Percentiles rank a stretch among this genome's conserved stretches.
Evolutionary conservation across 1,140 invertebrate species (phyloP).

Genomic region (Colletes latitarsis): DNA sequence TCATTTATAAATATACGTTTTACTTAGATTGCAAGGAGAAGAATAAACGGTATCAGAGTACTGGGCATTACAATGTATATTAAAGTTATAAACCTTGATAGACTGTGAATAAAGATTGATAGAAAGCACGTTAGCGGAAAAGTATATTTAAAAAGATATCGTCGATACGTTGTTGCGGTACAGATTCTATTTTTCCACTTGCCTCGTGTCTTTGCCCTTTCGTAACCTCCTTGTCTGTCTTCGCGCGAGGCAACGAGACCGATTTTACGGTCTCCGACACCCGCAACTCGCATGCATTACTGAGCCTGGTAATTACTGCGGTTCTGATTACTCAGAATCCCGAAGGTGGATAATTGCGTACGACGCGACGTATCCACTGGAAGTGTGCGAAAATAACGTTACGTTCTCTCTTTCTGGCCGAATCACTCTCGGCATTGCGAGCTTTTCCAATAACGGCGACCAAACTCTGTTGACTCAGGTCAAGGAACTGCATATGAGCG

Average conservation of each 20-base stretch:
- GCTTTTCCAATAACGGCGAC: not conserved
- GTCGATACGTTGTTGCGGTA: no score
- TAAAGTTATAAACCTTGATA: no score
- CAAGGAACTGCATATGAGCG: not conserved
- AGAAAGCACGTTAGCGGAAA: no score
- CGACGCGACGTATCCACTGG: slow-evolving; percentile 22
- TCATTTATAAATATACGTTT: no score
- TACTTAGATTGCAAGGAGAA: no score
- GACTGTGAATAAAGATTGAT: no score
- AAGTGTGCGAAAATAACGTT: slow-evolving; percentile 11
- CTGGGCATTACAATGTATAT: no score
- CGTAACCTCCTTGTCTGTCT: slow-evolving; percentile 1
- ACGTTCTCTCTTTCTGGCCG: not conserved
- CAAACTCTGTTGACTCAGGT: not conserved
- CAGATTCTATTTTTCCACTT: not conserved
- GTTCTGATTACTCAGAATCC: slow-evolving; percentile 40
- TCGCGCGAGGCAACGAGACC: slow-evolving; percentile 22
- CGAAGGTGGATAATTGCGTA: slow-evolving; percentile 35
- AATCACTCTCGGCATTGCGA: not conserved
- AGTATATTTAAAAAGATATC: no score
- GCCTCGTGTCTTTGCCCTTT: slow-evolving; percentile 21
- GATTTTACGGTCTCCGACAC: slow-evolving; percentile 41
- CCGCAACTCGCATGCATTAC: slow-evolving; percentile 35
- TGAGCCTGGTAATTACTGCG: slow-evolving; percentile 47
- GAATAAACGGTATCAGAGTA: no score